Conservation (phyloP, 1,140 invertebrate species). For the Lerema accius region DNA sequence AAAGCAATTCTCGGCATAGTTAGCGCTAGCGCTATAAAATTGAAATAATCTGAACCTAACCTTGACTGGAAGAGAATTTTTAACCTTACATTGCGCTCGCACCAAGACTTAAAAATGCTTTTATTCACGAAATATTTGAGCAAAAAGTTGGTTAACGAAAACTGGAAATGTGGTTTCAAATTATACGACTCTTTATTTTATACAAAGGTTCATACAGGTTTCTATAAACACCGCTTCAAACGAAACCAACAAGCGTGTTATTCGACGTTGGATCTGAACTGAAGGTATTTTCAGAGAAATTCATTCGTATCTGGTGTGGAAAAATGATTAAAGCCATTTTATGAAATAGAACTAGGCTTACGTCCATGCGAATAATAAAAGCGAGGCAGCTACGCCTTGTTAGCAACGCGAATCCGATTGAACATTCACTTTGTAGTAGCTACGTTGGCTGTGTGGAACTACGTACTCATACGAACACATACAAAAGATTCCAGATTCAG, state of each 20-base stretch:
- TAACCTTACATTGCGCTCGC: no score
- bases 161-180: no score
- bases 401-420: conserved; percentile 1
- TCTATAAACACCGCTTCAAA: neutral
- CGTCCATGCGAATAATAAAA: neutral
- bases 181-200: no score
- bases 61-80: no score
- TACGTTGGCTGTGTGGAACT: neutral
- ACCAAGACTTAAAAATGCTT: no score
- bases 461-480: neutral
- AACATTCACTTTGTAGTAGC: conserved; percentile 1
- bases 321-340: conserved; percentile 6
- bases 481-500: neutral
- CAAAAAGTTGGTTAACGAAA: no score
- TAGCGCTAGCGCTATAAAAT: no score
- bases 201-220: neutral
- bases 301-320: neutral
- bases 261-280: neutral
- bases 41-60: neutral
- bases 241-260: neutral
- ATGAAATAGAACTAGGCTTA: conserved; percentile 4
- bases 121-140: no score
- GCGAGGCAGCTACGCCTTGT: neutral
- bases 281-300: neutral
- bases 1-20: no score